phyloP scores from a whole-genome alignment of 2,888 invertebrate species.

The Drosophila infuscata region DNA sequence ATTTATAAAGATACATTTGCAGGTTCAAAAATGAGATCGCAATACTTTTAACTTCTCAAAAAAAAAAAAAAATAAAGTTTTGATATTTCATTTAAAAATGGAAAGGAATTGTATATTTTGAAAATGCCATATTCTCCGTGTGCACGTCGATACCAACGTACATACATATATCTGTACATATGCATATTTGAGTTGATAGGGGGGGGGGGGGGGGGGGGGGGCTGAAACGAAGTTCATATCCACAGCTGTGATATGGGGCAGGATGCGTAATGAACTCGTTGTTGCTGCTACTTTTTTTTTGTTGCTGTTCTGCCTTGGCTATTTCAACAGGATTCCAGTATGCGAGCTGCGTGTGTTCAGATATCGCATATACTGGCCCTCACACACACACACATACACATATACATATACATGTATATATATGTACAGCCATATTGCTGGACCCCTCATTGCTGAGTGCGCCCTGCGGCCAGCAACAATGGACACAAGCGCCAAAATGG shows the following conservation, averaged over 20 bases:
- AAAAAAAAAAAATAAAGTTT: neutral
- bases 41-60: neutral
- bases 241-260: constrained; percentile 39
- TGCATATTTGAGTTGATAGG: neutral
- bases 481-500: constrained; percentile 65
- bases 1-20: neutral
- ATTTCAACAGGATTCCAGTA: constrained; percentile 60
- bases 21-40: neutral
- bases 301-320: constrained; percentile 33
- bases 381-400: constrained; percentile 4
- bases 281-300: constrained; percentile 14
- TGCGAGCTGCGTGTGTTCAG: constrained; percentile 29
- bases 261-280: constrained; percentile 75
- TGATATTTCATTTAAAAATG: neutral
- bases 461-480: constrained; percentile 65
- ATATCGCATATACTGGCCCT: constrained; percentile 26
- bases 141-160: neutral
- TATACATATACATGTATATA: neutral
- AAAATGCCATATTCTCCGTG: neutral
- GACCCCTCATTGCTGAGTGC: constrained; percentile 26
- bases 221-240: constrained; percentile 4
- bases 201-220: constrained; percentile 4
- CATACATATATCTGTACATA: neutral
- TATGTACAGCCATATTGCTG: constrained; percentile 57
- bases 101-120: neutral